A percentile compares a stretch with the other conserved stretches of the same genome.
phyloP scores from a whole-genome alignment of 2,888 invertebrate species.

The Gibbula magus region DNA sequence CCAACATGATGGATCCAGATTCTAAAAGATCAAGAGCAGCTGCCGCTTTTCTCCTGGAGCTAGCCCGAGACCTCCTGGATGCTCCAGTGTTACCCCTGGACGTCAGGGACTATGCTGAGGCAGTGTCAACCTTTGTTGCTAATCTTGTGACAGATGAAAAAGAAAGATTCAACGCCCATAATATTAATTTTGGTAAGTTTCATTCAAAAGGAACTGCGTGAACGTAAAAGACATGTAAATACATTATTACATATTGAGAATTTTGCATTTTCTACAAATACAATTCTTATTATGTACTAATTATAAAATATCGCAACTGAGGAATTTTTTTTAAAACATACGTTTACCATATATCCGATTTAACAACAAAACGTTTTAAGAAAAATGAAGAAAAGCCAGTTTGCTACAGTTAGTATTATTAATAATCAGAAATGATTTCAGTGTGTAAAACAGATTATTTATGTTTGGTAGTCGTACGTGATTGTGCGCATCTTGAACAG shows the following conservation, averaged over 20 bases:
- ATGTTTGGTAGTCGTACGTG: no score
- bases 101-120: constrained; percentile 23
- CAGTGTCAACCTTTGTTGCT: not conserved
- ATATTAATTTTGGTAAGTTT: not conserved
- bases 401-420: no score
- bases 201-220: not conserved
- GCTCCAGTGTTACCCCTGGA: constrained; percentile 20
- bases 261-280: no score
- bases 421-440: no score
- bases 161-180: not conserved
- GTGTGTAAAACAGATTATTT: no score
- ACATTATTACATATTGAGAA: not conserved
- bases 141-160: not conserved
- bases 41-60: constrained; percentile 22
- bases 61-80: constrained; percentile 26
- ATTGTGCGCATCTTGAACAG: no score
- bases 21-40: constrained; percentile 1
- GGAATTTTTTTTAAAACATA: no score
- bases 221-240: not conserved
- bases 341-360: no score
- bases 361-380: no score
- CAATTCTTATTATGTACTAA: no score
- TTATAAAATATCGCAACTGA: no score
- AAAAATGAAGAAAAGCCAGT: no score
- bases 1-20: constrained; percentile 29